Evolutionary conservation across 1,140 invertebrate genomes (phyloP), one percentile per base, ranked within the genome.

Genomic region (Rhysida immarginata): DNA sequence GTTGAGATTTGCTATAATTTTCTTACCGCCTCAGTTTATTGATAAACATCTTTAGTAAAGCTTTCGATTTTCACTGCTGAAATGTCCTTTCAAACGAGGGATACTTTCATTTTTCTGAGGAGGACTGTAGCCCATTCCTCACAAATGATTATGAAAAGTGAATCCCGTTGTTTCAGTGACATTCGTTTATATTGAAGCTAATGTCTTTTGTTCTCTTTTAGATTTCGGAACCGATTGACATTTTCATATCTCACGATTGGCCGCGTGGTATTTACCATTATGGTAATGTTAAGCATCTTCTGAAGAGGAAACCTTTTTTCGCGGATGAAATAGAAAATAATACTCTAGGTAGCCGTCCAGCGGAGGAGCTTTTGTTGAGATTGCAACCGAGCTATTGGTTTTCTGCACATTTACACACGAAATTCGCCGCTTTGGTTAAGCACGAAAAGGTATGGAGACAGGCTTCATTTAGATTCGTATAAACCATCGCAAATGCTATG

Each of bases 211-310:
- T 11, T 41, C 35, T 46, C 20, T 20, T 51, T 24, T 46, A 71
- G 67, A 44, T 74, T 25, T 57, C 58, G 24, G 55, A 78, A 18
- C 78, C 79, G 42, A 69, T 96, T 26, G 85, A 98, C 73, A 84
- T 98, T 41, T 85, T 94, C 68, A 65, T 99, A 54, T 93, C 91
- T 16, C 96, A 99, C 71, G 96, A 99, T 68, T 99, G 96, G 96
- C 96, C 96, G 3, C 71, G 77, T 55, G 87, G 86, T 1, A 81
- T 98, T 58, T 85, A 87, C 58, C 75, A 91, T 57, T 84, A 84
- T 75, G 96, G 95, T 13, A 78, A 97, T 74, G 74, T 78, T 51
- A 68, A 83, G 3, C 65, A 77, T 57, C 74, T 99, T 11, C 67
- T 97, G 2, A 80, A 75, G 60, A 74, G 71, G n/a, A 99, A 99